Conservation (phyloP, 2,797 vertebrate species). For the Euthynnus affinis region DNA sequence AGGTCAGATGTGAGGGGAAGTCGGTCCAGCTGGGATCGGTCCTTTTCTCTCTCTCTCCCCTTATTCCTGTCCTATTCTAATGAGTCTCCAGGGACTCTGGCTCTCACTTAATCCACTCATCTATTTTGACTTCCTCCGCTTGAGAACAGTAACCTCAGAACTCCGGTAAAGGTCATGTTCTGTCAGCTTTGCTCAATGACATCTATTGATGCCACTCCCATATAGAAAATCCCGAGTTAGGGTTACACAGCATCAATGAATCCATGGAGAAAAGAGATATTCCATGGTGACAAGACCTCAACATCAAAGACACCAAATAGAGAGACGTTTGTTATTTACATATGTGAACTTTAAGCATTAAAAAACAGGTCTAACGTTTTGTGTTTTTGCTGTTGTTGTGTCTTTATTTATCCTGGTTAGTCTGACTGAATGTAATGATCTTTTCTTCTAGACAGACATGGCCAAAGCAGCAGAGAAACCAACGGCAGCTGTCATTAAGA, state of each 20-base stretch:
- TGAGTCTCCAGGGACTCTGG: slow-evolving; percentile 91
- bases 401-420: not conserved
- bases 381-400: too few species aligned
- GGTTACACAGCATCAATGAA: slow-evolving; percentile 53
- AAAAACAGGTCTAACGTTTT: not conserved
- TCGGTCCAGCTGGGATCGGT: slow-evolving; percentile 90
- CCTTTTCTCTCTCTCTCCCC: slow-evolving; percentile 49
- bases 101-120: slow-evolving; percentile 90
- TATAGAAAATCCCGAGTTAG: slow-evolving; percentile 43
- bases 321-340: not conserved
- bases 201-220: slow-evolving; percentile 59
- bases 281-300: slow-evolving; percentile 1
- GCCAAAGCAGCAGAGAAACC: slow-evolving; percentile 26
- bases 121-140: slow-evolving; percentile 91
- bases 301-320: slow-evolving; percentile 39
- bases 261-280: slow-evolving; percentile 33
- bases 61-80: slow-evolving; percentile 81
- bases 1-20: slow-evolving; percentile 82
- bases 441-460: slow-evolving; percentile 5
- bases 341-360: not conserved
- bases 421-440: slow-evolving; percentile 6
- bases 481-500: slow-evolving; percentile 69
- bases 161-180: slow-evolving; percentile 74
- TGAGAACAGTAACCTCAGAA: slow-evolving; percentile 80
- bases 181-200: slow-evolving; percentile 69